Percentiles rank a stretch among this genome's conserved stretches.
Evolutionary conservation across 2,888 invertebrate genomes (phyloP).

Genomic region (Criorhina ranunculi): DNA sequence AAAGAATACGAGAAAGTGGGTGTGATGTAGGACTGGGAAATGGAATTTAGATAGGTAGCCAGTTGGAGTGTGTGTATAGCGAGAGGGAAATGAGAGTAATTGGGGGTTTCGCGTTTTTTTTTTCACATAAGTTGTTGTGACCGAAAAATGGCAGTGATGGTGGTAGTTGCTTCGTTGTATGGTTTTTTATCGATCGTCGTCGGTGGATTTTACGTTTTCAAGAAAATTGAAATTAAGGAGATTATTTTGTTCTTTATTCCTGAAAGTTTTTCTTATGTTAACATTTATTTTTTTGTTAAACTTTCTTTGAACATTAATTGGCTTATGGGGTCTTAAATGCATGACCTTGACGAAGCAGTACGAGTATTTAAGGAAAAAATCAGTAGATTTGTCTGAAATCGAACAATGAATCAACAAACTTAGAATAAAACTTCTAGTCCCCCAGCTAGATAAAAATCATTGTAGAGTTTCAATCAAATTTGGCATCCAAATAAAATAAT

Average conservation of each 20-base stretch:
- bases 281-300: not conserved
- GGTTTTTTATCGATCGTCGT: constrained; percentile 39
- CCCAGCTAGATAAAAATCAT: too few species aligned
- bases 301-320: constrained; percentile 43
- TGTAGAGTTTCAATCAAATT: too few species aligned
- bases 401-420: too few species aligned
- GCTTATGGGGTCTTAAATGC: constrained; percentile 16
- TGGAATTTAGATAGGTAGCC: constrained; percentile 16
- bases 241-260: constrained; percentile 20
- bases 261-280: not conserved
- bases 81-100: constrained; percentile 34
- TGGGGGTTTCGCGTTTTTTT: constrained; percentile 16
- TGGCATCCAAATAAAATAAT: too few species aligned
- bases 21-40: not conserved
- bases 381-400: not conserved
- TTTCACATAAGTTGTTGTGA: constrained; percentile 16
- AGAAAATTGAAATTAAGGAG: constrained; percentile 46
- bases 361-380: constrained; percentile 15
- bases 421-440: too few species aligned
- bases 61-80: constrained; percentile 5
- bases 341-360: constrained; percentile 21
- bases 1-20: constrained; percentile 13
- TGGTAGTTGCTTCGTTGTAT: constrained; percentile 5
- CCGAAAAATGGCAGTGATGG: constrained; percentile 28
- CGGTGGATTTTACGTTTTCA: constrained; percentile 17